Evolutionary conservation across 2,888 invertebrate species (phyloP), one percentile per base, ranked within the genome.

Genomic region (Litoditis marina): DNA sequence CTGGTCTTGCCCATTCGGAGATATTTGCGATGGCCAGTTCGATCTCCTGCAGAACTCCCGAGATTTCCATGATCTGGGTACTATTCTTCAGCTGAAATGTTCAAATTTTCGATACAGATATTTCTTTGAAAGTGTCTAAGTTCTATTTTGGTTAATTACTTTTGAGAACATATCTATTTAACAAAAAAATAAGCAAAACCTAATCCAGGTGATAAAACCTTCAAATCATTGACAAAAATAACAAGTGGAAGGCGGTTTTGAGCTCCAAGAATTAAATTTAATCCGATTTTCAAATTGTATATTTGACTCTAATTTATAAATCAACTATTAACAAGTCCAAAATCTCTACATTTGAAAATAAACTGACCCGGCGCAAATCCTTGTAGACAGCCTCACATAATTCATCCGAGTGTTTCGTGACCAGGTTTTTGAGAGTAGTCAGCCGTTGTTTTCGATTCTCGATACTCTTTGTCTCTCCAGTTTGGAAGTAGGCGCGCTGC

Each of bases 181-280:
- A n/a, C n/a, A n/a, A n/a, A n/a, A n/a, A n/a, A n/a, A n/a, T n/a
- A n/a, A n/a, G n/a, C n/a, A n/a, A n/a, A n/a, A n/a, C n/a, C 2
- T 66, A 63, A n/a, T 71, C 76, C 39, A 80, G 42, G 42, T 80
- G 74, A n/a, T n/a, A n/a, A n/a, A n/a, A n/a, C n/a, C 13, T 60
- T 59, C 31, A 77, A 52, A 55, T 71, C 68, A 39, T 76, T 74
- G 49, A 73, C 74, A 51, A 77, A 76, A 56, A 80, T 80, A 39
- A n/a, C 39, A 39, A 39, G 11, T 39, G 39, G n/a, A 39, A 11
- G 11, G 39, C 39, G n/a, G 39, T 39, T 13, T n/a, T 39, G 39
- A 39, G 13, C 39, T 39, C n/a, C 11, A 39, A 39, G 39, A 13
- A n/a, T 39, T 13, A 39, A n/a, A 39, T n/a, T 39, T 39, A 39